Evolutionary conservation across 2,797 vertebrate species (phyloP), one percentile per base, ranked within the genome.

Genomic region (Hoplostethus mediterraneus): DNA sequence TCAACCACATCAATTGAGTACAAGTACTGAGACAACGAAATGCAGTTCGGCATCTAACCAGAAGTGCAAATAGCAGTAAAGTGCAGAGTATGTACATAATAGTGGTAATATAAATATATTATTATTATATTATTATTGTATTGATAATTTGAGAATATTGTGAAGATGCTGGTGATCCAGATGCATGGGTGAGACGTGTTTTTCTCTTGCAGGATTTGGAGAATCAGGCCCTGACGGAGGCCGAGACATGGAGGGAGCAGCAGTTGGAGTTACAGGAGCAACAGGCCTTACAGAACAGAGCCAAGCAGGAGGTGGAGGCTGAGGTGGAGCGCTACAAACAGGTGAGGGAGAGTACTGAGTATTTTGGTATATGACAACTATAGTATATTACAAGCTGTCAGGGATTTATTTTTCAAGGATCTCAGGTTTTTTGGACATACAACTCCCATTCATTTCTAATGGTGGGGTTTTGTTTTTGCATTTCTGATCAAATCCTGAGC

Each of bases 311-410:
- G 76, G 69, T 95, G 38, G 97, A 99, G 64, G 95, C 95, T 1
- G 98, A 99, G 65, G 59, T 97, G 14, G 98, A 99, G 67, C 93
- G 97, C 25, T 95, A 96, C 77, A 99, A 98, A 88, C 98, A 99
- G 92, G 98, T 97, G 57, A 69, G 67, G 28, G 4, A 42, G 40
- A 2, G 5, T 0, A 1, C 9, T 10, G 25, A 48, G 8, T 6
- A 5, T 36, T 52, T 5, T n/a, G 9, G n/a, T 12, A 48, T n/a
- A 58, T 25, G 1, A 1, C 36, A 63, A 16, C 13, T 28, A 6
- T 4, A 2, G 40, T 45, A 21, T 17, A 52, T 58, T 2, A 30
- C 28, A 55, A 55, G 14, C 53, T 6, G 4, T 11, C 33, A 58
- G 2, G 5, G 8, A 47, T 33, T 12, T 36, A 44, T 25, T 31